Percentiles rank a stretch among this genome's conserved stretches.
phyloP scores from a whole-genome alignment of 1,140 invertebrate species.

The Drosophila virilis region DNA sequence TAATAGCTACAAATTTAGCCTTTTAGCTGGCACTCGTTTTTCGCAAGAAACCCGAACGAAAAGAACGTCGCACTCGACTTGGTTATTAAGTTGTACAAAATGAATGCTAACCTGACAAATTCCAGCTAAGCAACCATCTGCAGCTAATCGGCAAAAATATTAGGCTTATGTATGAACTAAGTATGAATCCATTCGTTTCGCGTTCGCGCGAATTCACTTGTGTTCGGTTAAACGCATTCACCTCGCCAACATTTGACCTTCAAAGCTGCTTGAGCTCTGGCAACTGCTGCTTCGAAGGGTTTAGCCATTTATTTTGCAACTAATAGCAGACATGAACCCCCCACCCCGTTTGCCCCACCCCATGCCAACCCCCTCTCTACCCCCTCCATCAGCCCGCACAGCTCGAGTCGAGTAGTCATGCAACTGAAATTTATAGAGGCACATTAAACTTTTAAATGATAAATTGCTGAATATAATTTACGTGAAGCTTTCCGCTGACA shows the following conservation, averaged over 20 bases:
- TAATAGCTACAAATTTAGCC: too few species aligned
- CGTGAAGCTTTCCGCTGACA: conserved; percentile 39
- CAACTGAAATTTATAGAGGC: conserved; percentile 81
- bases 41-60: too few species aligned
- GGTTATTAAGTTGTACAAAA: too few species aligned
- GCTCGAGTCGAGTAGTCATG: conserved; percentile 51
- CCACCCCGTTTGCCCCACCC: not conserved
- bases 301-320: conserved; percentile 75
- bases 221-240: conserved; percentile 51
- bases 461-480: conserved; percentile 82
- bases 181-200: not conserved
- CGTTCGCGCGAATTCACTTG: conserved; percentile 11
- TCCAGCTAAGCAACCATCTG: too few species aligned
- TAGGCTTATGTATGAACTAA: too few species aligned
- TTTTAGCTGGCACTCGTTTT: too few species aligned
- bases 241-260: conserved; percentile 64
- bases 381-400: not conserved
- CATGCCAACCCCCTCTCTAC: not conserved
- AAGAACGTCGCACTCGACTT: too few species aligned
- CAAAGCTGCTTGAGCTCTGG: conserved; percentile 13
- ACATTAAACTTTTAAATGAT: conserved; percentile 83
- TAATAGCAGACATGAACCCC: conserved; percentile 55
- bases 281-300: not conserved
- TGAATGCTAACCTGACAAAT: too few species aligned
- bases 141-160: too few species aligned